phyloP scores from a whole-genome alignment of 2,888 invertebrate species.

The Malthinus seriepunctatus region DNA sequence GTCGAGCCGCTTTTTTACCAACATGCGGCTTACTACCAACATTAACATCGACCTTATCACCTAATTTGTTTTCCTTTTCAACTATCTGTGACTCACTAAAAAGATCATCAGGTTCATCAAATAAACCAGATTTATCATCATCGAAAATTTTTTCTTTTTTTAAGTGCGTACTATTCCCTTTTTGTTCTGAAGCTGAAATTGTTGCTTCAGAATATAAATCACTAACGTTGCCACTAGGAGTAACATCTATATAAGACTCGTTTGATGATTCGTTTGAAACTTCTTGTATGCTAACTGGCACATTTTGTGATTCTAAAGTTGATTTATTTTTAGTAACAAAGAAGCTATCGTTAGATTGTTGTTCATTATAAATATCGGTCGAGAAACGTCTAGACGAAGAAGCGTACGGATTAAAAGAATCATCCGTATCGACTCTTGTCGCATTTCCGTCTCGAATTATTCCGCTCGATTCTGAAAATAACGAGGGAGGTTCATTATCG shows the following conservation, averaged over 20 bases:
- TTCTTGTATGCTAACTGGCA: conserved; percentile 34
- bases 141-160: too few species aligned
- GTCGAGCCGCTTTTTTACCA: too few species aligned
- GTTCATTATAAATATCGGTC: conserved; percentile 42
- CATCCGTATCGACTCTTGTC: conserved; percentile 32
- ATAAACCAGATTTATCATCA: too few species aligned
- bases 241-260: conserved; percentile 33
- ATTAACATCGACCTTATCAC: too few species aligned
- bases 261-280: conserved; percentile 9
- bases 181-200: too few species aligned
- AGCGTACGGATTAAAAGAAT: conserved; percentile 42
- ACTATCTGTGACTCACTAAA: too few species aligned
- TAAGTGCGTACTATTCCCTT: too few species aligned
- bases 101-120: too few species aligned
- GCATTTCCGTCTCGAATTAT: conserved; percentile 39
- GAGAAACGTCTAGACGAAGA: conserved; percentile 42
- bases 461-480: conserved; percentile 41
- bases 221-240: conserved; percentile 37
- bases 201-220: conserved; percentile 20
- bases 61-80: too few species aligned
- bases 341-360: conserved; percentile 42
- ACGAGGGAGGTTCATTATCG: conserved; percentile 46
- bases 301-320: conserved; percentile 20
- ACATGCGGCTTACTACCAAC: too few species aligned
- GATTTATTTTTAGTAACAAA: conserved; percentile 39